Conservation (phyloP, 2,888 invertebrate genomes). For the Heliconius charithonia region DNA sequence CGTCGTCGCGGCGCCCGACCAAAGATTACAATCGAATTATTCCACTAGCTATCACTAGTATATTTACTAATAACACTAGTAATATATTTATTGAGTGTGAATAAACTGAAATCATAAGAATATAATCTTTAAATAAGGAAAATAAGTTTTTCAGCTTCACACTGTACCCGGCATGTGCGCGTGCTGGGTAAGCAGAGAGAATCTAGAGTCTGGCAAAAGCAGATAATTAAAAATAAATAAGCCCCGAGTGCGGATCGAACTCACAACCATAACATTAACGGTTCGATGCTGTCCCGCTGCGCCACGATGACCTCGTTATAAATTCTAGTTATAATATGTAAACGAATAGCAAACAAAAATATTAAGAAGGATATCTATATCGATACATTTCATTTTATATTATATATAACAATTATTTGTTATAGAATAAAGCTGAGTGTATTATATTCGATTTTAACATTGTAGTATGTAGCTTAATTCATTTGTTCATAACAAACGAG, state of each 20-base stretch:
- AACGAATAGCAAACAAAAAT: too few species aligned
- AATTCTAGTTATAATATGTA: too few species aligned
- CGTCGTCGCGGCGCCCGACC: constrained; percentile 32
- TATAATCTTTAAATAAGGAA: not conserved
- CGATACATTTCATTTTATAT: too few species aligned
- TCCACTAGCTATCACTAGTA: constrained; percentile 20
- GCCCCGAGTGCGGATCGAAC: too few species aligned
- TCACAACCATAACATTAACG: too few species aligned
- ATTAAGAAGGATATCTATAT: too few species aligned
- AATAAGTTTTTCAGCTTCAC: not conserved
- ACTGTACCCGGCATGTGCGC: too few species aligned
- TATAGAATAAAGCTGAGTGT: not conserved
- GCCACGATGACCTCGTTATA: too few species aligned
- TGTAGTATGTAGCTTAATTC: not conserved
- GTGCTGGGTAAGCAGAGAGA: too few species aligned
- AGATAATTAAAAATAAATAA: too few species aligned
- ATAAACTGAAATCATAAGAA: constrained; percentile 12
- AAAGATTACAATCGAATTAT: constrained; percentile 41
- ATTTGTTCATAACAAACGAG: not conserved
- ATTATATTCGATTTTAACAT: not conserved
- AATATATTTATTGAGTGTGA: constrained; percentile 15
- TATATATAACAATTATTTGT: not conserved
- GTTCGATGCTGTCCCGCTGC: too few species aligned
- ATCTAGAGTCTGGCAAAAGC: too few species aligned
- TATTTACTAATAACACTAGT: not conserved